Base-by-base conservation (phyloP, 2,888 invertebrate genomes). In the Bedellia somnulentella region DNA sequence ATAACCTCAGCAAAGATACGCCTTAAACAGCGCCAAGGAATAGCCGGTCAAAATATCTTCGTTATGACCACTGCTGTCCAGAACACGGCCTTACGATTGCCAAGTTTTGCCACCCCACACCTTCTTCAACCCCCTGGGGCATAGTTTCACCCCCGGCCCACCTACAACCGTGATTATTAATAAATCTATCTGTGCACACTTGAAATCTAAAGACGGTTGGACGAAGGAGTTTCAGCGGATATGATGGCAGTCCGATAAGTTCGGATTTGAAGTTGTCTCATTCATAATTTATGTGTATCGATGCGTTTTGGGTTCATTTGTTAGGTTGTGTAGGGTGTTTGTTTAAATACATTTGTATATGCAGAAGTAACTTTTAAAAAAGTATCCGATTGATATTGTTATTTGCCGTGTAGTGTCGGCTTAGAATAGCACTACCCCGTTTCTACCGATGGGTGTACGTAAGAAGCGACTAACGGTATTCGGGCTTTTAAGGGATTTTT, bases 21-120 rank as follows among this genome's bases (percentile, higher is more conserved):
- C 42, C 43, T 36, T n/a, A n/a, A n/a, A 51, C 52, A 53, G 46
- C 50, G 56, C 64, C 66, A 73, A 70, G 71, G 68, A 67, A 71
- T 71, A 62, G 70, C 70, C 32, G 67, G 68, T 70, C 75, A 71
- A 75, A 73, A 73, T 70, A 73, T 75, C 73, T 73, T 73, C 70
- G 73, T 68, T 75, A 73, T 73, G 73, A 67, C 73, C 68, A 63
- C 58, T 67, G 55, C 70, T 75, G 75, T 73, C 75, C 71, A 49
- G 64, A 49, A 51, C 73, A 73, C 49, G 29, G 57, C 64, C 67
- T 64, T 64, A 70, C 64, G 64, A 61, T 66, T 61, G 67, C 67
- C 63, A 70, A 70, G 59, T 54, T 67, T 59, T 52, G 40, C 50
- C 6, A 6, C 24, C 10, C 10, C 5, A 9, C 5, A 11, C 26